Conservation (phyloP, 2,888 invertebrate species). For the Drosophila helvetica region DNA sequence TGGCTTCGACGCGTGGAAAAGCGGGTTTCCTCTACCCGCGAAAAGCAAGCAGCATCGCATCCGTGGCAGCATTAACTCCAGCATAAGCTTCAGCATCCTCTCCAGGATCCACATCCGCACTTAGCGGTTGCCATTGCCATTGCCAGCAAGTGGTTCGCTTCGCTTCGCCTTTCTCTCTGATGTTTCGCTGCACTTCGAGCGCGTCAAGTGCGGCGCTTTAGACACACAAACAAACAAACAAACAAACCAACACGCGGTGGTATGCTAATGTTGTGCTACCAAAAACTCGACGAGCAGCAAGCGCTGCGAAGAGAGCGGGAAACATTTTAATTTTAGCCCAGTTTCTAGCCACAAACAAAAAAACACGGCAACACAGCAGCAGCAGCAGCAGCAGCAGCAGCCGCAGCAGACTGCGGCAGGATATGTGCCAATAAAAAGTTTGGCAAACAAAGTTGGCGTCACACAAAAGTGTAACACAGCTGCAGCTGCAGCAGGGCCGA, state of each 20-base stretch:
- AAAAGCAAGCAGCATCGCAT: background rate
- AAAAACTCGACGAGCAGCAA: conserved; percentile 46
- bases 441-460: conserved; percentile 79
- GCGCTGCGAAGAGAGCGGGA: conserved; percentile 50
- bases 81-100: background rate
- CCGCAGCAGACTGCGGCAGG: conserved; percentile 37
- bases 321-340: conserved; percentile 77
- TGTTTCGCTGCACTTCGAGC: conserved; percentile 43
- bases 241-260: conserved; percentile 15
- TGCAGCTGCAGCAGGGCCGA: conserved; percentile 53
- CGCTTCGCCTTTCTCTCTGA: background rate
- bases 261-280: conserved; percentile 66
- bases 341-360: conserved; percentile 61
- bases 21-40: background rate
- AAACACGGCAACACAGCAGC: conserved; percentile 25
- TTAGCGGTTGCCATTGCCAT: conserved; percentile 3
- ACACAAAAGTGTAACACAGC: conserved; percentile 72
- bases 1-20: conserved; percentile 10
- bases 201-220: conserved; percentile 59
- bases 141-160: conserved; percentile 43
- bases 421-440: conserved; percentile 80
- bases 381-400: background rate
- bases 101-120: background rate
- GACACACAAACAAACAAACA: conserved; percentile 35
- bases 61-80: background rate